Conservation (phyloP, 1,140 invertebrate genomes). For the Micrasema minimum region DNA sequence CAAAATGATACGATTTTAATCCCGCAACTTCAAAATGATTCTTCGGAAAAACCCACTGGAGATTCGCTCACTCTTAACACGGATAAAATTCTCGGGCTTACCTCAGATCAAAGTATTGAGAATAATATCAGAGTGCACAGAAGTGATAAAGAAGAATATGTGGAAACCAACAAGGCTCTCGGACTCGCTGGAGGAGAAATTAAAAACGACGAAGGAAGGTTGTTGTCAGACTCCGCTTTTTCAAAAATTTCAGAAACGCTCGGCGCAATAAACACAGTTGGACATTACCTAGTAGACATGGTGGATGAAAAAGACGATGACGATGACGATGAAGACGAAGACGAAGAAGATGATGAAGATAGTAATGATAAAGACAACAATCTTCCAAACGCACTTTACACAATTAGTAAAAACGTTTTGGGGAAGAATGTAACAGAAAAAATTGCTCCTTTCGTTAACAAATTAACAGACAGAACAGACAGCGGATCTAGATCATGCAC, state of each 20-base stretch:
- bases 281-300: conserved; percentile 85
- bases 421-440: conserved; percentile 83
- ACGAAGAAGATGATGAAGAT: conserved; percentile 59
- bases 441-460: conserved; percentile 76
- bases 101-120: conserved; percentile 4
- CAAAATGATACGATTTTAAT: too few species aligned
- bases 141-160: conserved; percentile 37
- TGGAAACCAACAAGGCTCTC: conserved; percentile 51
- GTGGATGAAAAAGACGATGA: conserved; percentile 66
- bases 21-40: too few species aligned
- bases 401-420: conserved; percentile 82
- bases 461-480: conserved; percentile 56
- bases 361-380: conserved; percentile 61
- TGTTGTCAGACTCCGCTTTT: conserved; percentile 70
- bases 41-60: background rate
- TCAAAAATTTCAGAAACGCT: conserved; percentile 74
- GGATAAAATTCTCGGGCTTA: background rate
- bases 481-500: conserved; percentile 71
- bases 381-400: conserved; percentile 77
- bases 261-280: conserved; percentile 84
- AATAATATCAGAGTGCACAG: conserved; percentile 35
- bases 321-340: conserved; percentile 54
- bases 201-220: conserved; percentile 57
- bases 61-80: conserved; percentile 5
- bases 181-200: conserved; percentile 56